phyloP scores from a whole-genome alignment of 2,797 vertebrate genomes.

The Selene dorsalis region DNA sequence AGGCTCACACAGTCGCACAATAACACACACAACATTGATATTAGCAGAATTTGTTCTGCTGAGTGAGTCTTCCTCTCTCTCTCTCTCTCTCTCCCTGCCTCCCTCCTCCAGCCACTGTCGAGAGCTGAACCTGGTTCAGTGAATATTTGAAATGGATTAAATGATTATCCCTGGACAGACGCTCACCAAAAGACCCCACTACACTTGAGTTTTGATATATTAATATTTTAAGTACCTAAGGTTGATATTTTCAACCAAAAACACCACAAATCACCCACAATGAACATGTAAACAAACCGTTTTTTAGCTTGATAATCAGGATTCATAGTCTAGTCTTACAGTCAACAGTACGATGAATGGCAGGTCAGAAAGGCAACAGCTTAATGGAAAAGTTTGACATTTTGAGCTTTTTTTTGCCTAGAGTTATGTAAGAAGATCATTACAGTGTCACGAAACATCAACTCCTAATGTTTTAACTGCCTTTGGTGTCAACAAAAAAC shows the following conservation, averaged over 20 bases:
- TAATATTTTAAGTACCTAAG: slow-evolving; percentile 38
- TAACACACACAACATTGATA: slow-evolving; percentile 57
- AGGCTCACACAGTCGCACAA: slow-evolving; percentile 3
- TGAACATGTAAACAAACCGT: slow-evolving; percentile 12
- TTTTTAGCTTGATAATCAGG: not conserved
- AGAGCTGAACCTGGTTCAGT: slow-evolving; percentile 65
- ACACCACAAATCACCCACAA: not conserved
- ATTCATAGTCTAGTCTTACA: not conserved
- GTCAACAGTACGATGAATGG: not conserved
- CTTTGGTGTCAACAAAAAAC: not conserved
- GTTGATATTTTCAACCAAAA: slow-evolving; percentile 23
- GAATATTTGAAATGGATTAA: slow-evolving; percentile 73
- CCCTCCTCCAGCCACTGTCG: slow-evolving; percentile 51
- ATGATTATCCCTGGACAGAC: slow-evolving; percentile 66
- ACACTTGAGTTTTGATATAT: slow-evolving; percentile 41
- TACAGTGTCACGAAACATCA: not conserved
- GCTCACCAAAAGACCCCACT: slow-evolving; percentile 33
- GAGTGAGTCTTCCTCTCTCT: slow-evolving; percentile 40
- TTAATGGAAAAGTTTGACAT: not conserved
- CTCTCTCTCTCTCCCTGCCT: not conserved
- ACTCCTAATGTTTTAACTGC: not conserved
- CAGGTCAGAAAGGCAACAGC: not conserved
- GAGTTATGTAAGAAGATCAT: not conserved
- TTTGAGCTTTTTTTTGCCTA: not conserved
- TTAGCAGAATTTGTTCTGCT: slow-evolving; percentile 78